Conservation (phyloP, 2,113 vertebrate species). For the Pteruthius melanotis region DNA sequence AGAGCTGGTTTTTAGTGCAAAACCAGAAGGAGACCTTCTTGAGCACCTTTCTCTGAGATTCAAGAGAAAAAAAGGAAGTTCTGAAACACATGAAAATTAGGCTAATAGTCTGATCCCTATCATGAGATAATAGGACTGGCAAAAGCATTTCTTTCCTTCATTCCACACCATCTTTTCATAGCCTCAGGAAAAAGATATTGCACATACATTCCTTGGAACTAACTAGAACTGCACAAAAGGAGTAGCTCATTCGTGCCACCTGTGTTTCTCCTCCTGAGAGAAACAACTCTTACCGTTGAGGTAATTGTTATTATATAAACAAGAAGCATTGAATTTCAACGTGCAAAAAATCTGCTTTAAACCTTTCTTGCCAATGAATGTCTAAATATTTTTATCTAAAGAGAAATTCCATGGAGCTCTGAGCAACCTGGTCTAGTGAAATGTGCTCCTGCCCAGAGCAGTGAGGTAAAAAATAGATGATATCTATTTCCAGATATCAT, state of each 20-base stretch:
- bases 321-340: neutral
- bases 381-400: neutral
- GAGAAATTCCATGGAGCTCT: neutral
- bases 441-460: neutral
- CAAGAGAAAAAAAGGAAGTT: neutral
- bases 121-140: neutral
- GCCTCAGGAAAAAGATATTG: neutral
- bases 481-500: too few species aligned
- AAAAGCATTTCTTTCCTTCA: neutral
- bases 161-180: neutral
- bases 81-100: neutral
- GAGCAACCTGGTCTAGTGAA: neutral
- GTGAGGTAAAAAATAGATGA: too few species aligned
- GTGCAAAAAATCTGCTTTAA: neutral
- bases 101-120: neutral
- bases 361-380: neutral
- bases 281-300: neutral
- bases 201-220: neutral
- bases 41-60: neutral
- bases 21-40: neutral
- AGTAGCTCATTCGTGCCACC: accelerated
- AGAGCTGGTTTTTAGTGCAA: neutral
- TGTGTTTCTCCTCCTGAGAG: neutral
- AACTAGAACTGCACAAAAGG: neutral
- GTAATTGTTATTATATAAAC: neutral